These are phyloP conservation scores for Conistra vaccinii DNA, from an alignment of 2,888 invertebrate genomes.

Conservation along the genomic window DNA sequence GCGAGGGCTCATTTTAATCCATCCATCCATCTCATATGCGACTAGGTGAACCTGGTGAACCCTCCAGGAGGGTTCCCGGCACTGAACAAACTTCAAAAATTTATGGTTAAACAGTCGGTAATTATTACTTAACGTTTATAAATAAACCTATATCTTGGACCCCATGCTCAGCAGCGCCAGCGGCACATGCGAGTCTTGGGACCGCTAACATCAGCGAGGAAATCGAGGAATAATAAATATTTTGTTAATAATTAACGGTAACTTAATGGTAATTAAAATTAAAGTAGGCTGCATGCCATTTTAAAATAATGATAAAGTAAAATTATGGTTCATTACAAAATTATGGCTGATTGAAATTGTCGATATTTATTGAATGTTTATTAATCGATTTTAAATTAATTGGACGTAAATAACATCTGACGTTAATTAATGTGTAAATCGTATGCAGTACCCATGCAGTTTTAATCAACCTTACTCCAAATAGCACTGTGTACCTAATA, in stretches of 20 bases:
- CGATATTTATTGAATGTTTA: too few relatives aligned
- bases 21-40: too few relatives aligned
- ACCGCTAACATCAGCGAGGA: neutral
- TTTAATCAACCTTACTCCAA: neutral
- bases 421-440: neutral
- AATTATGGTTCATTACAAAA: conserved; percentile 12
- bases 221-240: neutral
- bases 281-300: too few relatives aligned
- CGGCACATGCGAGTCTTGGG: neutral
- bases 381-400: conserved; percentile 20
- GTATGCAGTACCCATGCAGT: too few relatives aligned
- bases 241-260: neutral
- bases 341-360: neutral
- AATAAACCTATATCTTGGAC: neutral
- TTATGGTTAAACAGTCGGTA: too few relatives aligned
- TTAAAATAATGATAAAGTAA: neutral
- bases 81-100: too few relatives aligned
- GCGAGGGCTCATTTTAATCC: too few relatives aligned
- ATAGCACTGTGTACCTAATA: neutral
- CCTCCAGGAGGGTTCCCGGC: too few relatives aligned
- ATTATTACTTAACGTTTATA: too few relatives aligned
- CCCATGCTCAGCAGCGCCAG: neutral
- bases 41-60: too few relatives aligned
- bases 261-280: neutral
- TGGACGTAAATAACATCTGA: conserved; percentile 7